These are phyloP conservation scores for Melanotaenia boesemani DNA, from an alignment of 2,797 vertebrate species.

Conservation along the genomic window DNA sequence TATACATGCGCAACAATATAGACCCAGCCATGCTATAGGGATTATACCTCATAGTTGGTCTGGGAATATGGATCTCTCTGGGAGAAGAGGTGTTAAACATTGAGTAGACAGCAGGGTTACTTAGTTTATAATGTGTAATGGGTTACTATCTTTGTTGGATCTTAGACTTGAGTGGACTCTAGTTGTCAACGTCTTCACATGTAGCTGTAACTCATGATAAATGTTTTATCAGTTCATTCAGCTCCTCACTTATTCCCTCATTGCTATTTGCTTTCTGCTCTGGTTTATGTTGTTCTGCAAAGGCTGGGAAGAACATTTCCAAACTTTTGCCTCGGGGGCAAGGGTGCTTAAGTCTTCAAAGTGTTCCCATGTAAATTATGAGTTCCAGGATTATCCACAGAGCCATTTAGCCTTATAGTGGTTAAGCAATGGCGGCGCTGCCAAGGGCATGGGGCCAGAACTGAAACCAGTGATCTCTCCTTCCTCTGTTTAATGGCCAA, in stretches of 20 bases:
- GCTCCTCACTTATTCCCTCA: too few species aligned
- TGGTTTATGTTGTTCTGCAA: conserved; percentile 21
- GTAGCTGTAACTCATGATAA: too few species aligned
- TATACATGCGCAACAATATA: too few species aligned
- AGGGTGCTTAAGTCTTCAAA: conserved; percentile 62
- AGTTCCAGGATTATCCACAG: conserved; percentile 49
- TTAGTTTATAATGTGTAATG: too few species aligned
- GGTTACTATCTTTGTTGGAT: background rate
- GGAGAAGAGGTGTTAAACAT: too few species aligned
- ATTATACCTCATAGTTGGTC: too few species aligned
- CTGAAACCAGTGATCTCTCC: conserved; percentile 55
- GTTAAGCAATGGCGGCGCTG: conserved; percentile 37
- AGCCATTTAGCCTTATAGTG: conserved; percentile 63
- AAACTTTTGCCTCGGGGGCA: conserved; percentile 39
- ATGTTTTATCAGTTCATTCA: too few species aligned
- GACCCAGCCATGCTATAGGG: too few species aligned
- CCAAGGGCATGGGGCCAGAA: conserved; percentile 36
- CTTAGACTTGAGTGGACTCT: background rate
- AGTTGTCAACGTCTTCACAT: background rate
- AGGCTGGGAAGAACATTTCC: conserved; percentile 32
- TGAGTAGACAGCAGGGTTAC: background rate
- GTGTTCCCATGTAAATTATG: conserved; percentile 62
- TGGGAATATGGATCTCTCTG: too few species aligned
- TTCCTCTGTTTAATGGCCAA: conserved; percentile 32
- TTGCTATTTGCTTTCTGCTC: conserved; percentile 55